phyloP scores from a whole-genome alignment of 2,797 vertebrate species.

The Oophaga sylvatica region DNA sequence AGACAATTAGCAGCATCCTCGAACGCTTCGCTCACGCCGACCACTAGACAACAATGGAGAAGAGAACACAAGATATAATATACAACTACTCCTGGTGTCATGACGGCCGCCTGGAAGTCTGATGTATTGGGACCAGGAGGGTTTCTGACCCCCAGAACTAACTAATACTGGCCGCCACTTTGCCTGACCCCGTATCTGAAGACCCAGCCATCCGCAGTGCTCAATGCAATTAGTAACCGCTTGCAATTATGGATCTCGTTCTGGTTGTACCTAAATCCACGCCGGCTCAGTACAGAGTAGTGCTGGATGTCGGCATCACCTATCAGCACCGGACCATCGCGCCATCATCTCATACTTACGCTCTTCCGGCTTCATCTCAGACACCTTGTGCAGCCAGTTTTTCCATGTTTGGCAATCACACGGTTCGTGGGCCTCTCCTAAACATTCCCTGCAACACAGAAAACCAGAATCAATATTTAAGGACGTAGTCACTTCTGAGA shows the following conservation, averaged over 20 bases:
- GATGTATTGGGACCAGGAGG: not conserved
- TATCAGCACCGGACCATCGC: not conserved
- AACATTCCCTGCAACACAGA: conserved; percentile 85
- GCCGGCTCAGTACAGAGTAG: not conserved
- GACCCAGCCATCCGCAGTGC: not conserved
- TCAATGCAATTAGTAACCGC: not conserved
- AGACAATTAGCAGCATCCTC: conserved; percentile 98
- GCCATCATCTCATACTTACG: conserved; percentile 76
- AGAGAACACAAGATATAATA: not conserved
- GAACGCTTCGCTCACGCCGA: conserved; percentile 94
- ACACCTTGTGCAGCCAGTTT: conserved; percentile 94
- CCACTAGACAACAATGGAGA: conserved; percentile 77
- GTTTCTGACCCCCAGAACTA: too few species aligned
- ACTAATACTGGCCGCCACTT: too few species aligned
- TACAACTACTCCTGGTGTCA: not conserved
- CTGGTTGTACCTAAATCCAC: not conserved
- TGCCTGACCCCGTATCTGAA: not conserved
- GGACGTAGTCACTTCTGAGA: too few species aligned
- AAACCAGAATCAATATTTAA: not conserved
- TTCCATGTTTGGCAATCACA: conserved; percentile 98
- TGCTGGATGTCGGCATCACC: not conserved
- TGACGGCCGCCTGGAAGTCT: not conserved
- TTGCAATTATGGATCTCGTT: not conserved
- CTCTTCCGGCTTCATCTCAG: conserved; percentile 96
- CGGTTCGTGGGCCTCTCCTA: conserved; percentile 96